Evolutionary conservation across 2,113 vertebrate species (phyloP).

Genomic region (Oncorhynchus nerka): DNA sequence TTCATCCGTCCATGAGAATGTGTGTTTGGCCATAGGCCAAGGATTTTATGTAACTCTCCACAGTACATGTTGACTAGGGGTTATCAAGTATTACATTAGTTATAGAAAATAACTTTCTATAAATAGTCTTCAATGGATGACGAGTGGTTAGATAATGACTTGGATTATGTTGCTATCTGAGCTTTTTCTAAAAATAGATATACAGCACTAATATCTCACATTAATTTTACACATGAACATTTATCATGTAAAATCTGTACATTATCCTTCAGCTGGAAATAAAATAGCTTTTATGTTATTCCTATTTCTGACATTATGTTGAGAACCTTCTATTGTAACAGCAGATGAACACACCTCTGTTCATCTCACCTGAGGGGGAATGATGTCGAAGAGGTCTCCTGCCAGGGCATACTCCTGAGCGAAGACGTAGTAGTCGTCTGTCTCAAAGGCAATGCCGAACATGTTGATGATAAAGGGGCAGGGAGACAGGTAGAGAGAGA

Average conservation of each 20-base stretch:
- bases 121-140: neutral
- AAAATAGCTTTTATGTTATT: too few species aligned
- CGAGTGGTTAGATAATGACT: neutral
- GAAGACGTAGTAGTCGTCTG: slow-evolving; percentile 78
- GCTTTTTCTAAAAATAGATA: neutral
- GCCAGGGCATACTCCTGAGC: slow-evolving; percentile 80
- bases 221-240: neutral
- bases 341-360: neutral
- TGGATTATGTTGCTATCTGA: neutral
- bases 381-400: slow-evolving; percentile 81
- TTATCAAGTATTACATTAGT: neutral
- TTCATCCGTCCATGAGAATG: slow-evolving; percentile 1
- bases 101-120: neutral
- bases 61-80: slow-evolving; percentile 2
- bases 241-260: neutral
- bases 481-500: slow-evolving; percentile 78
- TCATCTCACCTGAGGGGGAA: slow-evolving; percentile 76
- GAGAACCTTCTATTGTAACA: neutral
- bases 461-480: slow-evolving; percentile 82
- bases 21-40: neutral
- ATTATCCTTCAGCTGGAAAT: neutral
- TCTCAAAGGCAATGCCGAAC: slow-evolving; percentile 78
- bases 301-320: neutral
- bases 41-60: slow-evolving; percentile 8
- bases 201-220: neutral